phyloP scores from a whole-genome alignment of 2,797 vertebrate species.

The Hippoglossus hippoglossus region DNA sequence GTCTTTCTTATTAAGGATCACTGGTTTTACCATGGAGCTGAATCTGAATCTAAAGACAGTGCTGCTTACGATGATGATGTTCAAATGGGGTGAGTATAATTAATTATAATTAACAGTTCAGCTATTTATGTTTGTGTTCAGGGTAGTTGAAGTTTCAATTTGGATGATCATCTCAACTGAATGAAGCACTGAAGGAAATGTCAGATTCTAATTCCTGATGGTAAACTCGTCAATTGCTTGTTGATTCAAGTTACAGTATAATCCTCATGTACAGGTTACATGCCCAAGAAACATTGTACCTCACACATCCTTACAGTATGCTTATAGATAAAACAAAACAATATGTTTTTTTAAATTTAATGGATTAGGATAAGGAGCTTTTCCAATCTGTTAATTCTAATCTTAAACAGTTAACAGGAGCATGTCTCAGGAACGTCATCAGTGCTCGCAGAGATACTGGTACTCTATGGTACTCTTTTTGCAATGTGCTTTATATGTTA shows the following conservation, averaged over 20 bases:
- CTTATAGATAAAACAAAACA: neutral
- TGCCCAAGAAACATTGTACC: neutral
- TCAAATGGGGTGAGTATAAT: constrained; percentile 84
- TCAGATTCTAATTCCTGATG: neutral
- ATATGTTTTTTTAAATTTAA: too few species aligned
- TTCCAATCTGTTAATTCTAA: neutral
- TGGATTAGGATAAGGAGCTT: too few species aligned
- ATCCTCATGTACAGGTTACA: constrained; percentile 18
- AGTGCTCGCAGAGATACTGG: constrained; percentile 40
- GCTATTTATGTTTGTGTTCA: neutral
- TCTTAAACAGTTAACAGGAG: neutral
- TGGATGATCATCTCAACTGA: neutral
- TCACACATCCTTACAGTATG: neutral
- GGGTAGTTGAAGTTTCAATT: neutral
- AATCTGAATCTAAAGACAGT: constrained; percentile 74
- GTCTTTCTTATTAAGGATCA: neutral
- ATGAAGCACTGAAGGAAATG: neutral
- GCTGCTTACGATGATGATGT: constrained; percentile 85
- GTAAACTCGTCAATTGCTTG: neutral
- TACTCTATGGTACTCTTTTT: constrained; percentile 17
- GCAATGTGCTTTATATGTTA: constrained; percentile 27
- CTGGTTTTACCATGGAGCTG: constrained; percentile 73
- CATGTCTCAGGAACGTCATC: constrained; percentile 39
- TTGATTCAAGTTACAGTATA: neutral
- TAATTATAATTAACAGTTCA: neutral